phyloP scores from a whole-genome alignment of 2,888 invertebrate species.

The Opisthograptis luteolata region DNA sequence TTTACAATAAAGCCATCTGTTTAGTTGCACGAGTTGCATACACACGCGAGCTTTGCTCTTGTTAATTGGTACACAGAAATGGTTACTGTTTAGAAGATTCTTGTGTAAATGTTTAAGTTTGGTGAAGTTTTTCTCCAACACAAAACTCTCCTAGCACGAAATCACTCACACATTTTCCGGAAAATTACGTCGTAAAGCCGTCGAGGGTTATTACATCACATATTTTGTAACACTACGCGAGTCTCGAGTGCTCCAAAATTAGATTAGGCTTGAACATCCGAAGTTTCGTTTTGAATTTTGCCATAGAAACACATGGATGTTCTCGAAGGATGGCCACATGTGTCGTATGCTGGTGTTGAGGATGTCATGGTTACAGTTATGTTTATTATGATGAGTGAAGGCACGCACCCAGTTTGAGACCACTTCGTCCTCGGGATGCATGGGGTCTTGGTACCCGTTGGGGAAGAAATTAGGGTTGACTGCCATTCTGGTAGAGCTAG shows the following conservation, averaged over 20 bases:
- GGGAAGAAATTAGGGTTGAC: constrained; percentile 81
- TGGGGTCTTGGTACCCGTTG: constrained; percentile 81
- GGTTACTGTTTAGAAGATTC: background rate
- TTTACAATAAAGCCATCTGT: constrained; percentile 32
- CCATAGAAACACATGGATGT: constrained; percentile 31
- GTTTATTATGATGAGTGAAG: constrained; percentile 35
- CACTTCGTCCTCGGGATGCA: constrained; percentile 84
- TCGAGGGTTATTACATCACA: constrained; percentile 70
- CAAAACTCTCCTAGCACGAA: constrained; percentile 37
- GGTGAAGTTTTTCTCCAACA: constrained; percentile 10
- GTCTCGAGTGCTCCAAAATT: constrained; percentile 69
- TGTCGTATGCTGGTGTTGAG: background rate
- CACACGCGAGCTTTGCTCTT: constrained; percentile 17
- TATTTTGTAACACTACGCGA: constrained; percentile 72
- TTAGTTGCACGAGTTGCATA: constrained; percentile 23
- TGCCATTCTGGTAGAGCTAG: constrained; percentile 65
- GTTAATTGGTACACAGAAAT: constrained; percentile 19
- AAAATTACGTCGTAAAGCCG: constrained; percentile 55
- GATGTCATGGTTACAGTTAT: constrained; percentile 21
- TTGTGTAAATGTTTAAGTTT: constrained; percentile 9
- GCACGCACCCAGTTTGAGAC: constrained; percentile 86
- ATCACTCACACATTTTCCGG: constrained; percentile 51
- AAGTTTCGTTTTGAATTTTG: constrained; percentile 32
- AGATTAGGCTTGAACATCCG: constrained; percentile 55
- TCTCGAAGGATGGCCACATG: constrained; percentile 12